Conservation (phyloP, 2,888 invertebrate species). For the Leptarthrus brevirostris region DNA sequence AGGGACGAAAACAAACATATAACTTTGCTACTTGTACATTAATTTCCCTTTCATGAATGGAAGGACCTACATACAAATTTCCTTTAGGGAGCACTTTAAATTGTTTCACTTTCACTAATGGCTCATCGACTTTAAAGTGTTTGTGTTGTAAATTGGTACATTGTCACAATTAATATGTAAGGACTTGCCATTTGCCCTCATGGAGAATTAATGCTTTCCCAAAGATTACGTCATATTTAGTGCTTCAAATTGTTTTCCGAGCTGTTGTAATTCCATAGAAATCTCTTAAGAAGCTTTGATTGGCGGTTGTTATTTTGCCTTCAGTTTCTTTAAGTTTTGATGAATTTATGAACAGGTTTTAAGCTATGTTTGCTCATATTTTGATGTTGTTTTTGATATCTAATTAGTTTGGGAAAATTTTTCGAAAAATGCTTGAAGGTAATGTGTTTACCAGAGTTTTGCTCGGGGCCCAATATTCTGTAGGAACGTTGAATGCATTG, state of each 20-base stretch:
- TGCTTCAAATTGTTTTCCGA: conserved; percentile 3
- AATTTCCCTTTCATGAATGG: neutral
- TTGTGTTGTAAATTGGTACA: conserved; percentile 13
- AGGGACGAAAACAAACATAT: neutral
- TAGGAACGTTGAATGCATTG: no score
- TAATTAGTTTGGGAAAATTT: no score
- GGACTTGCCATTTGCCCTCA: neutral
- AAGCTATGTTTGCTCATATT: no score
- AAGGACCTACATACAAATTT: conserved; percentile 9
- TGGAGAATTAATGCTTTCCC: neutral
- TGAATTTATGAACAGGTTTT: neutral
- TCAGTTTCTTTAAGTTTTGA: neutral
- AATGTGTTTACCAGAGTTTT: no score
- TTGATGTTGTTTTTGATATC: no score
- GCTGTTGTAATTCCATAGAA: conserved; percentile 19
- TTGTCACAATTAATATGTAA: conserved; percentile 17
- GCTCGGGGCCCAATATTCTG: no score
- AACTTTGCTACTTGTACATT: neutral
- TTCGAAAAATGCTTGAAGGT: no score
- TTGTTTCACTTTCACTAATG: conserved; percentile 10
- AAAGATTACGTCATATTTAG: conserved; percentile 16
- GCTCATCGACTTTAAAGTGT: conserved; percentile 18
- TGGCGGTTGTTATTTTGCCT: neutral
- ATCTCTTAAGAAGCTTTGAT: conserved; percentile 14
- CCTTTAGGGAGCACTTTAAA: neutral